phyloP scores from a whole-genome alignment of 2,888 invertebrate species.

The Aporophyla nigra region DNA sequence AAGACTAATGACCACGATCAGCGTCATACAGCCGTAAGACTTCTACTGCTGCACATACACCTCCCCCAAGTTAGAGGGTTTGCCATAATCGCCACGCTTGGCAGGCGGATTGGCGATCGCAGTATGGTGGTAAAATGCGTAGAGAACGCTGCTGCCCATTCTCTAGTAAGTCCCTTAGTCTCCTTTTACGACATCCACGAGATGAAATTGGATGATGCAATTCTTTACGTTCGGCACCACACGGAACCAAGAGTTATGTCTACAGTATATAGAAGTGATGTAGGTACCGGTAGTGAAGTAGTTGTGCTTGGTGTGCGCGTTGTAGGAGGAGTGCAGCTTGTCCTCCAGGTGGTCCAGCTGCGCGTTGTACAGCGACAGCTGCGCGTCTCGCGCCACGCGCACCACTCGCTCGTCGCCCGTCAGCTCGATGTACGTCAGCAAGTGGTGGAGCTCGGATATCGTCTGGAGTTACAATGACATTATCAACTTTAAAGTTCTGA shows the following conservation, averaged over 20 bases:
- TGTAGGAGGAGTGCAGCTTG: conserved; percentile 74
- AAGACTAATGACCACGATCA: no score
- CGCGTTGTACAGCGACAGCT: conserved; percentile 84
- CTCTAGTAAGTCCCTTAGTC: no score
- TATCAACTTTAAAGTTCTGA: background rate
- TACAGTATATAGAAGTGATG: background rate
- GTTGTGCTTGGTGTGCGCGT: conserved; percentile 69
- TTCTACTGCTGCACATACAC: no score
- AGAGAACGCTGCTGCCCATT: no score
- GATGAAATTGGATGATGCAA: no score
- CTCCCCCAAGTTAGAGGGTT: no score
- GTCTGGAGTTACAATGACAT: conserved; percentile 74
- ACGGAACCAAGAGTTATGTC: background rate
- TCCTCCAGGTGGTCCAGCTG: conserved; percentile 90
- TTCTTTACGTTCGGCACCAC: no score
- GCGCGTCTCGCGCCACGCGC: conserved; percentile 62
- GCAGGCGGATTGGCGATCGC: no score
- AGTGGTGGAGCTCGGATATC: conserved; percentile 90
- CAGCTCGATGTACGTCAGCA: conserved; percentile 88
- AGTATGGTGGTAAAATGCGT: no score
- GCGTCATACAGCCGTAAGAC: no score
- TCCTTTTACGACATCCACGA: no score
- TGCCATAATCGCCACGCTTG: no score
- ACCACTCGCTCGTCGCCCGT: conserved; percentile 75
- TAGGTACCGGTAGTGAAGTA: conserved; percentile 67